Evolutionary conservation across 2,888 invertebrate genomes (phyloP), one percentile per base, ranked within the genome.

Genomic region (Cataglyphis rosenhaueri): DNA sequence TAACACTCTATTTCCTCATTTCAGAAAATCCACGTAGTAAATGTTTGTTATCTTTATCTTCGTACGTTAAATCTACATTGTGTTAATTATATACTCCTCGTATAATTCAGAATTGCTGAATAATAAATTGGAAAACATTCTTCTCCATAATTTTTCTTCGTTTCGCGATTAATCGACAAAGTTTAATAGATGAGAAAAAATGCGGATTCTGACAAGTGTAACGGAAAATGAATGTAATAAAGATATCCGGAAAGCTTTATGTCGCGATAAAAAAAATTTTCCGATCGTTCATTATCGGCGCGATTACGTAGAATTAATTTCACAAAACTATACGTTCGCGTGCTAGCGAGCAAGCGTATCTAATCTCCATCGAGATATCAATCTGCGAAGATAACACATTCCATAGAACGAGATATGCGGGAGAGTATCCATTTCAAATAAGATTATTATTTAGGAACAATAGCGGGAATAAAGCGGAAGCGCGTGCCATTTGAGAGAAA

Each of bases 351-450:
- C 75, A 85, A 66, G 74, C 86, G 66, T 90, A 92, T 92, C 92
- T 92, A 90, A 92, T 92, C 92, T 87, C 64, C 73, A 71, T 61
- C 79, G 86, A 71, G 78, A 91, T 91, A 86, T 84, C 89, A 91
- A 92, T 88, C 91, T 85, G 68, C 44, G 21, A 68, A 88, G 88
- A 90, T 91, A 91, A 85, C 79, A 29, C 71, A 74, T 62, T 73
- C 79, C 66, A 29, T 25, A 32, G 10, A n/a, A 18, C 48, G 18
- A 61, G 59, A 55, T 61, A 59, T 32, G 41, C 35, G 35, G 70
- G 48, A 73, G 32, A 59, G 35, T 38, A 35, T 79, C 15, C 59
- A 25, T 62, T 41, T 61, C 62, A 57, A 59, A 65, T 62, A 25
- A 21, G 59, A 79, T 71, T 79, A 57, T 76, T 76, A 57, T 78